Conservation (phyloP, 1,140 invertebrate genomes). For the Listronotus oregonensis region DNA sequence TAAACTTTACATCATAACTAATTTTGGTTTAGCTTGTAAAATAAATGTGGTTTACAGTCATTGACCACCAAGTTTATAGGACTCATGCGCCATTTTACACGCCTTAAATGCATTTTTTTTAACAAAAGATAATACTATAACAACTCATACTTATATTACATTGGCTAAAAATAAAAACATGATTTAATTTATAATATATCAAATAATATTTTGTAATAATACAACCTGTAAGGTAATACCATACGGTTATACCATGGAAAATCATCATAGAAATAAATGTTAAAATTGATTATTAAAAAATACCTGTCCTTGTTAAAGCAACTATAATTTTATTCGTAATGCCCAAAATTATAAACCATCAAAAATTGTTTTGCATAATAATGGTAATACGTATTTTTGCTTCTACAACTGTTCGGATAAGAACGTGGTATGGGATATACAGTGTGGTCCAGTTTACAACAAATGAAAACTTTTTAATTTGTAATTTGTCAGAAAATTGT, state of each 20-base stretch:
- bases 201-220: constrained; percentile 14
- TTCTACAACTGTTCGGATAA: no score
- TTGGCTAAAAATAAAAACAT: constrained; percentile 16
- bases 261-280: constrained; percentile 4
- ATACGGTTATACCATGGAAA: neutral
- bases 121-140: constrained; percentile 22
- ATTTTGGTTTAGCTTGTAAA: constrained; percentile 15
- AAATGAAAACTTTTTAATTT: no score
- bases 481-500: no score
- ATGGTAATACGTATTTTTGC: no score
- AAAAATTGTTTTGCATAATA: no score
- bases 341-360: no score
- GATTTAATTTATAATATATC: constrained; percentile 4
- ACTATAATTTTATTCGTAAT: no score
- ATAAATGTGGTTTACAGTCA: neutral
- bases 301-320: no score
- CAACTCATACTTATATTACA: constrained; percentile 13
- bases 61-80: neutral
- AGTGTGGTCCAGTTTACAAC: no score
- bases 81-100: constrained; percentile 1
- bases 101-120: constrained; percentile 13
- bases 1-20: constrained; percentile 6
- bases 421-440: no score
- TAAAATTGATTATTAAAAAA: neutral
- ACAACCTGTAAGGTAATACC: constrained; percentile 12